phyloP scores from a whole-genome alignment of 2,888 invertebrate species.

The Calameuta idolon region DNA sequence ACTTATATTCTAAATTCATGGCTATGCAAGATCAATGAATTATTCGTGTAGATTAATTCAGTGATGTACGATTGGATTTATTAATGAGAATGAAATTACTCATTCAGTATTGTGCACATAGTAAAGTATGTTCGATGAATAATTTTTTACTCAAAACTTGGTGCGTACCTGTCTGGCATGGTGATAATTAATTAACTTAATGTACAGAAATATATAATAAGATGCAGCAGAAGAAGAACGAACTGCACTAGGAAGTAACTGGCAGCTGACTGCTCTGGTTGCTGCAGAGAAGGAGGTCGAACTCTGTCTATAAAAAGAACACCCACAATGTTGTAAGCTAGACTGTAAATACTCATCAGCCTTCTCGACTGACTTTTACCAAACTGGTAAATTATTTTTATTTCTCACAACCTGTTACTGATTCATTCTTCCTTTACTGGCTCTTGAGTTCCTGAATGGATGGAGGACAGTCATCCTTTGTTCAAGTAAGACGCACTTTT shows the following conservation, averaged over 20 bases:
- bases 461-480: neutral
- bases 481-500: neutral
- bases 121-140: neutral
- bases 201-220: slow-evolving; percentile 37
- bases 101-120: neutral
- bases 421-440: slow-evolving; percentile 17
- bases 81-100: neutral
- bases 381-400: slow-evolving; percentile 24
- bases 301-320: slow-evolving; percentile 64
- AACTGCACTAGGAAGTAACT: slow-evolving; percentile 41
- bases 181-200: slow-evolving; percentile 14
- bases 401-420: slow-evolving; percentile 32
- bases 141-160: neutral
- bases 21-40: neutral
- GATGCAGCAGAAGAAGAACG: slow-evolving; percentile 23
- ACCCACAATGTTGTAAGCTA: slow-evolving; percentile 46
- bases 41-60: neutral
- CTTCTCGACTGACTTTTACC: slow-evolving; percentile 35
- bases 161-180: slow-evolving; percentile 55
- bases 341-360: slow-evolving; percentile 33
- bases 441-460: neutral
- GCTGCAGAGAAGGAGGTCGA: slow-evolving; percentile 55
- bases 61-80: neutral
- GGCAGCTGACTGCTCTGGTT: slow-evolving; percentile 22
- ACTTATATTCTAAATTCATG: neutral